Conservation (phyloP, 2,797 vertebrate species). For the Erpetoichthys calabaricus region DNA sequence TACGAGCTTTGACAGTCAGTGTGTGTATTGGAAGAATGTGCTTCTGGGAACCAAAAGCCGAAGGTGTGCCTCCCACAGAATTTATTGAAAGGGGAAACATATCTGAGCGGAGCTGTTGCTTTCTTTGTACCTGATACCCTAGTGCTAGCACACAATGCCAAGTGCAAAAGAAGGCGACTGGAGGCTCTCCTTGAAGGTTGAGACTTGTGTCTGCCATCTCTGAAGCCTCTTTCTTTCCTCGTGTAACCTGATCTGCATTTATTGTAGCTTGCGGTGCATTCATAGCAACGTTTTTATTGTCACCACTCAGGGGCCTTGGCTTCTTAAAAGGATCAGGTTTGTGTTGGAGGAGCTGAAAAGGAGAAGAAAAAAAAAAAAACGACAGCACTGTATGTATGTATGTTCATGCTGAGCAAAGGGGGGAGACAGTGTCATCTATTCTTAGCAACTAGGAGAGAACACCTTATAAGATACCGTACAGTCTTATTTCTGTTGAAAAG, state of each 20-base stretch:
- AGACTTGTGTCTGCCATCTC: slow-evolving; percentile 8
- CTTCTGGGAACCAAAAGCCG: too few species aligned
- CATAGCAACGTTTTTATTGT: slow-evolving; percentile 22
- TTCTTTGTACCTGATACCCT: slow-evolving; percentile 6
- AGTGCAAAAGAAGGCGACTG: background rate
- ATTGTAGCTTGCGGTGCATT: slow-evolving; percentile 15
- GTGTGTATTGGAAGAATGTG: too few species aligned
- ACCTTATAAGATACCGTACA: too few species aligned
- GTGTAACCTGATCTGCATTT: slow-evolving; percentile 22
- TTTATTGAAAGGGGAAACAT: too few species aligned
- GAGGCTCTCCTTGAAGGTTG: slow-evolving; percentile 1
- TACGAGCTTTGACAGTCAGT: too few species aligned
- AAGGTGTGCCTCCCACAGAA: too few species aligned
- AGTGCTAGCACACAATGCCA: too few species aligned
- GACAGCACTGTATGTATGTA: slow-evolving; percentile 28
- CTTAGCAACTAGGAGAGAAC: too few species aligned
- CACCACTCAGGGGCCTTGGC: slow-evolving; percentile 19
- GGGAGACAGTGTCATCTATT: too few species aligned
- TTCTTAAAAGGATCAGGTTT: slow-evolving; percentile 23
- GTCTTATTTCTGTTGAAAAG: too few species aligned
- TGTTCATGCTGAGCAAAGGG: background rate
- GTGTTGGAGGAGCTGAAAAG: slow-evolving; percentile 23
- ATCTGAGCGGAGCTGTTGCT: background rate
- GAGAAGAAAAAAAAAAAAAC: slow-evolving; percentile 16
- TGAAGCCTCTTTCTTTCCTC: slow-evolving; percentile 15